Evolutionary conservation across 1,140 invertebrate species (phyloP).

Genomic region (Achroia grisella): DNA sequence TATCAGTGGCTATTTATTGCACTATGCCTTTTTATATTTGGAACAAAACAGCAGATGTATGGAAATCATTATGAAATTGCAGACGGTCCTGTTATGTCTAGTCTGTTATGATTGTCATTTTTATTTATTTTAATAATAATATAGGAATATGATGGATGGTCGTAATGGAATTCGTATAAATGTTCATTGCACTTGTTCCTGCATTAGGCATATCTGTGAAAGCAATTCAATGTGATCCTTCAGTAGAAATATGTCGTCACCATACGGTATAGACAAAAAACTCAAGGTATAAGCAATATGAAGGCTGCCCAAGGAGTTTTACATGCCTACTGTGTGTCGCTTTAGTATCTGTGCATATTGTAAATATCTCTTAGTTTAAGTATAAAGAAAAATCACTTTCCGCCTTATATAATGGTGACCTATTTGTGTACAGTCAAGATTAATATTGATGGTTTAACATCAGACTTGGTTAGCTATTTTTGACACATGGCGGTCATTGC

Average conservation of each 20-base stretch:
- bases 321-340: conserved; percentile 40
- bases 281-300: conserved; percentile 45
- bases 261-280: conserved; percentile 17
- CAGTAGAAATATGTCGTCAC: conserved; percentile 16
- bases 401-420: conserved; percentile 59
- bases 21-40: neutral
- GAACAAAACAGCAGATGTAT: conserved; percentile 4
- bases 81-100: conserved; percentile 44
- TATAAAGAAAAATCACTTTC: conserved; percentile 37
- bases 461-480: no score
- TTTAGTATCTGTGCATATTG: conserved; percentile 65
- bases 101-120: conserved; percentile 43
- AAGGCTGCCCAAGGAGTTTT: conserved; percentile 29
- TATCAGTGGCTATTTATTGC: neutral
- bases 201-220: conserved; percentile 45
- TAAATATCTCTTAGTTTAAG: conserved; percentile 58
- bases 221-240: conserved; percentile 43
- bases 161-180: conserved; percentile 16
- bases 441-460: conserved; percentile 9
- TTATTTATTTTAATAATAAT: conserved; percentile 37
- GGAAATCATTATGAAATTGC: conserved; percentile 25
- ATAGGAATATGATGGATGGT: conserved; percentile 12
- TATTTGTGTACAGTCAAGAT: conserved; percentile 28
- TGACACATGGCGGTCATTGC: no score
- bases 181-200: conserved; percentile 22